Percentiles rank a stretch among this genome's conserved stretches.
Evolutionary conservation across 1,140 invertebrate species (phyloP).

Genomic region (Agrilus planipennis): DNA sequence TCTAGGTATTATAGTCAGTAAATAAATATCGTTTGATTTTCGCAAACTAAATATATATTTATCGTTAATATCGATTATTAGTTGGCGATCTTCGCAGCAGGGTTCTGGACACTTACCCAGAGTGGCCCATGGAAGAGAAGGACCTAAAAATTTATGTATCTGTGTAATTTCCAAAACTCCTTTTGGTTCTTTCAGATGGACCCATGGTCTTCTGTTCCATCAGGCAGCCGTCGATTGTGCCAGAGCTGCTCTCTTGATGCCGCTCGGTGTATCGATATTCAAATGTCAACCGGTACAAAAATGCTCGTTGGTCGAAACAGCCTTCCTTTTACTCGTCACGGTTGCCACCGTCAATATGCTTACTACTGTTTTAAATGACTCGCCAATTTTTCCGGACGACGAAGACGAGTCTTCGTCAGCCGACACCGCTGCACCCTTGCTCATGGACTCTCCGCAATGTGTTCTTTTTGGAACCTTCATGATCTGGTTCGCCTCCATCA

Average conservation of each 20-base stretch:
- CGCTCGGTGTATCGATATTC: constrained; percentile 69
- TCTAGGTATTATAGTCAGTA: too few species aligned
- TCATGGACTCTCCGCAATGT: constrained; percentile 49
- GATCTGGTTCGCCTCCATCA: constrained; percentile 85
- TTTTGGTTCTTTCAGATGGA: constrained; percentile 77
- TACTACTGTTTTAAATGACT: constrained; percentile 80
- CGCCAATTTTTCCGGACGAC: constrained; percentile 72
- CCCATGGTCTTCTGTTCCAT: constrained; percentile 75
- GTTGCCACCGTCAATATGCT: constrained; percentile 85
- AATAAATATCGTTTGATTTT: too few species aligned
- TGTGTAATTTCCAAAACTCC: too few species aligned
- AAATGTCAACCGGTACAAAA: constrained; percentile 73
- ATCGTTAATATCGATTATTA: too few species aligned
- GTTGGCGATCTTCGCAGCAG: too few species aligned
- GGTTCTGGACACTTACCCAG: too few species aligned
- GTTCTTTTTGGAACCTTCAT: constrained; percentile 85
- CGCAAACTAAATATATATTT: too few species aligned
- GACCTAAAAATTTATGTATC: too few species aligned
- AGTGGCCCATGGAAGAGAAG: too few species aligned
- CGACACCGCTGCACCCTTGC: constrained; percentile 31
- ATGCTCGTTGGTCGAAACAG: constrained; percentile 80
- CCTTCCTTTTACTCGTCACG: constrained; percentile 76
- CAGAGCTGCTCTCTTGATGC: constrained; percentile 65
- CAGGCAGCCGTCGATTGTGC: constrained; percentile 77
- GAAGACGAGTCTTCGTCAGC: constrained; percentile 55